Percentiles rank a stretch among this genome's conserved stretches.
Conservation (phyloP, 1,140 invertebrate genomes). For the Drosophila varians region DNA sequence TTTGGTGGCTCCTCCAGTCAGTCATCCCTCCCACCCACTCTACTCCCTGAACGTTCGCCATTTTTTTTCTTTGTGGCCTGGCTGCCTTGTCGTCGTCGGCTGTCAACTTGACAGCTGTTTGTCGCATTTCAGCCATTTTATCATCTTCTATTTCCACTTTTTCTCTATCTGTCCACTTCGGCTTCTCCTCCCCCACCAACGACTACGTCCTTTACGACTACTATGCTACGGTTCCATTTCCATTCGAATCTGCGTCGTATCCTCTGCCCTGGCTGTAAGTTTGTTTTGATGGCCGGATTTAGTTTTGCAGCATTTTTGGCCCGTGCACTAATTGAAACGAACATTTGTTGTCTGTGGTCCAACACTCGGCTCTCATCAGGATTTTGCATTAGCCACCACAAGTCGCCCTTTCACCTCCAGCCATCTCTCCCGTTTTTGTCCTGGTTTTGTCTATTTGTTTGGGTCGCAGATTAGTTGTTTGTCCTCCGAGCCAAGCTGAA, state of each 20-base stretch:
- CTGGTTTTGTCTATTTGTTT: slow-evolving; percentile 29
- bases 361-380: slow-evolving; percentile 16
- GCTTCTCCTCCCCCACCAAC: not conserved
- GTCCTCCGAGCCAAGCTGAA: slow-evolving; percentile 5
- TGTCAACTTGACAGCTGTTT: slow-evolving; percentile 76
- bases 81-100: slow-evolving; percentile 51
- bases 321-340: slow-evolving; percentile 68
- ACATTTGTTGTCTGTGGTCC: slow-evolving; percentile 60
- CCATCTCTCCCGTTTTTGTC: not conserved
- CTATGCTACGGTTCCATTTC: slow-evolving; percentile 1
- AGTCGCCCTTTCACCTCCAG: slow-evolving; percentile 33
- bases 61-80: slow-evolving; percentile 41
- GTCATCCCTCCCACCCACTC: slow-evolving; percentile 4
- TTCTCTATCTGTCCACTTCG: slow-evolving; percentile 27
- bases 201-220: no score
- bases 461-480: slow-evolving; percentile 35
- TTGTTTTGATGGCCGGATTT: slow-evolving; percentile 63
- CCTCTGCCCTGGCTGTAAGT: slow-evolving; percentile 15
- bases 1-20: slow-evolving; percentile 24
- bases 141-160: slow-evolving; percentile 55
- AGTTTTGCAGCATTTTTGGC: slow-evolving; percentile 51
- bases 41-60: not conserved
- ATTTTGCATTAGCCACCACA: slow-evolving; percentile 20
- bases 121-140: slow-evolving; percentile 74
- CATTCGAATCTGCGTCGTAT: not conserved